These are phyloP conservation scores for Trinorchestia longiramus DNA, from an alignment of 1,140 invertebrate species.

Conservation along the genomic window DNA sequence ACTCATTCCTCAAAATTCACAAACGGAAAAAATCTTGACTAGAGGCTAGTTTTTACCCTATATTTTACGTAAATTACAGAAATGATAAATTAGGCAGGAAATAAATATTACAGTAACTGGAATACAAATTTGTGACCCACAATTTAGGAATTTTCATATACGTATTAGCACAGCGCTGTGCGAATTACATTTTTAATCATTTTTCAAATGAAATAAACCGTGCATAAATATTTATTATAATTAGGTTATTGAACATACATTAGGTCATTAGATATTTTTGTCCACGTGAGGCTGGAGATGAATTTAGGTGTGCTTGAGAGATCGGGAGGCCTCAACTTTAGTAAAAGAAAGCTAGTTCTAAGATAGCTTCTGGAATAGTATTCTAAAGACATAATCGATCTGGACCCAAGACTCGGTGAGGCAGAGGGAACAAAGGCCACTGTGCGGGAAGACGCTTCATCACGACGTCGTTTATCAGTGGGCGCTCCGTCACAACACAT, in stretches of 20 bases:
- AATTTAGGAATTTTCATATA: too few species aligned
- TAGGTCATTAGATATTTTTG: too few species aligned
- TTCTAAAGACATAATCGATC: background rate
- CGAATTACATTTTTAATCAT: too few species aligned
- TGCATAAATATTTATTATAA: too few species aligned
- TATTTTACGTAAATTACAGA: background rate
- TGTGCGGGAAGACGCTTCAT: background rate
- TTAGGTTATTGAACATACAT: too few species aligned
- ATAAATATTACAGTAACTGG: background rate
- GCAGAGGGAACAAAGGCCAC: constrained; percentile 2
- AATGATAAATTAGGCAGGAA: background rate
- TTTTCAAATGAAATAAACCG: too few species aligned
- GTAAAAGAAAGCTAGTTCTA: too few species aligned
- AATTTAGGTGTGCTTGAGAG: too few species aligned
- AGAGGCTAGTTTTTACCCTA: background rate
- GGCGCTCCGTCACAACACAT: constrained; percentile 28
- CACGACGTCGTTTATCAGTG: constrained; percentile 27
- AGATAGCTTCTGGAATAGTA: background rate
- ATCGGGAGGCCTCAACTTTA: too few species aligned
- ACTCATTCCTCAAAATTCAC: background rate
- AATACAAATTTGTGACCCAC: too few species aligned
- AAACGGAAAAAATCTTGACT: background rate
- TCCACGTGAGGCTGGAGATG: too few species aligned
- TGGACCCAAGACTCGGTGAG: background rate
- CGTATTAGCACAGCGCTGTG: too few species aligned